Percentiles rank a stretch among this genome's conserved stretches.
Conservation (phyloP, 1,140 invertebrate species). For the Pogonomyrmex barbatus region DNA sequence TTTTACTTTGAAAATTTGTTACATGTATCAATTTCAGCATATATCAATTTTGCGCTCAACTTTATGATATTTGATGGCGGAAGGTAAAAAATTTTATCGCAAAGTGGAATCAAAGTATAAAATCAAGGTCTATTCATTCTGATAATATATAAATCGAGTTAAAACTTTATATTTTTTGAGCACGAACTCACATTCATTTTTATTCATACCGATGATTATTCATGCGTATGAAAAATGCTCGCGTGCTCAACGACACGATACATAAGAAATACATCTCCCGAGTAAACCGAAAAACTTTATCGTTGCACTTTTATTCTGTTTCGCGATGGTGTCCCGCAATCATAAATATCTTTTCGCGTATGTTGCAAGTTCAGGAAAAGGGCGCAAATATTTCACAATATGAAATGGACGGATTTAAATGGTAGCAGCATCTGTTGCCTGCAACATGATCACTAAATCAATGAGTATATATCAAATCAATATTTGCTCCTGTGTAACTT, state of each 20-base stretch:
- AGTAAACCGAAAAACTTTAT: constrained; percentile 55
- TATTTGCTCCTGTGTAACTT: constrained; percentile 5
- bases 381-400: constrained; percentile 37
- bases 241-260: not conserved
- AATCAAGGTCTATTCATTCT: constrained; percentile 10
- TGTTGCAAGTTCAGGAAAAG: constrained; percentile 22
- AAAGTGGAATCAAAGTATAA: not conserved
- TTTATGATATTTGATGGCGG: not conserved
- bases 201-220: constrained; percentile 54
- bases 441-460: constrained; percentile 27
- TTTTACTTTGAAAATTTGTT: not conserved
- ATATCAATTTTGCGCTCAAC: constrained; percentile 10
- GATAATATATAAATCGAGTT: constrained; percentile 8
- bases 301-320: constrained; percentile 43
- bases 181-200: not conserved
- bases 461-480: constrained; percentile 16
- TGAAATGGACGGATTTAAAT: constrained; percentile 48
- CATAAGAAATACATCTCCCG: constrained; percentile 23
- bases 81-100: not conserved
- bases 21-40: constrained; percentile 9
- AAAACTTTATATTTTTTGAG: constrained; percentile 20
- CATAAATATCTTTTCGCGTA: constrained; percentile 49
- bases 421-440: constrained; percentile 13
- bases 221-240: not conserved
- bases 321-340: constrained; percentile 22